Conservation (phyloP, 2,113 vertebrate genomes). For the Toxotes jaculatrix region DNA sequence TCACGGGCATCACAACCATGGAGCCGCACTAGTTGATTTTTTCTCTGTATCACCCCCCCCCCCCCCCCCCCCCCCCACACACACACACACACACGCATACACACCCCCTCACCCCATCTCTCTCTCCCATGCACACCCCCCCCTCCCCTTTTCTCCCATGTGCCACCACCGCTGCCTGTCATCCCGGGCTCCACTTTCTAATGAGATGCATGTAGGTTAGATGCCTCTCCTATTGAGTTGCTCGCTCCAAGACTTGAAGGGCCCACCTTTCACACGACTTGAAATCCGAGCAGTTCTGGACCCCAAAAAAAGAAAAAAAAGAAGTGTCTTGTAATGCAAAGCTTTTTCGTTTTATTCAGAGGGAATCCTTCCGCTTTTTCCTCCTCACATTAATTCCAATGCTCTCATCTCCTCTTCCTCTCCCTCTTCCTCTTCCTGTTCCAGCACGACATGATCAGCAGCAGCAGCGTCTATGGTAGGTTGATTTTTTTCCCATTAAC, state of each 20-base stretch:
- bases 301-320: constrained; percentile 9
- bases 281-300: constrained; percentile 89
- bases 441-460: constrained; percentile 99
- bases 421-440: constrained; percentile 77
- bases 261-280: constrained; percentile 91
- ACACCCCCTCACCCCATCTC: not conserved
- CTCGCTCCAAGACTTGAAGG: constrained; percentile 85
- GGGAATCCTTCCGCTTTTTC: constrained; percentile 73
- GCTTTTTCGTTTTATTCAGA: constrained; percentile 80
- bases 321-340: constrained; percentile 92
- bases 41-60: not conserved
- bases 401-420: constrained; percentile 78
- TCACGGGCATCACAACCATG: not conserved
- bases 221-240: constrained; percentile 77
- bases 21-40: constrained; percentile 65
- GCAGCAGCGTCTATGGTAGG: constrained; percentile 99
- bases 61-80: not conserved
- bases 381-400: constrained; percentile 87
- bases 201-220: constrained; percentile 99
- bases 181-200: constrained; percentile 80
- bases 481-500: constrained; percentile 85
- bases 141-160: not conserved
- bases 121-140: not conserved
- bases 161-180: constrained; percentile 83
- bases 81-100: no score